A percentile compares a stretch with the other conserved stretches of the same genome.
Conservation (phyloP, 2,113 vertebrate species). For the Entelurus aequoreus region DNA sequence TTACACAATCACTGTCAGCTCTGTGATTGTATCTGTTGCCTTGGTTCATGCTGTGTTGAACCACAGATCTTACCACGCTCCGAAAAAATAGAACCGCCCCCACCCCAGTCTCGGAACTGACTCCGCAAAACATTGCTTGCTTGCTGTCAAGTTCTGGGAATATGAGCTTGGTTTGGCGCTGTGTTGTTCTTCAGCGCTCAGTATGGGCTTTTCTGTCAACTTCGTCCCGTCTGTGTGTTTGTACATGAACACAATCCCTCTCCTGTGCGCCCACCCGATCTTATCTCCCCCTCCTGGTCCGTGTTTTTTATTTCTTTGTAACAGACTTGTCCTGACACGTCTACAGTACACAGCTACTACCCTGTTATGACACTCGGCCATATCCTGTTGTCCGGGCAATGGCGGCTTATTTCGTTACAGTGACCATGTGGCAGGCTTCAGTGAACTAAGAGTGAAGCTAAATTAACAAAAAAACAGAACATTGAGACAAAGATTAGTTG, state of each 20-base stretch:
- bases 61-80: too few species aligned
- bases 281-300: constrained; percentile 46
- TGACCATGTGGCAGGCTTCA: neutral
- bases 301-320: constrained; percentile 59
- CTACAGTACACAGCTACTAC: constrained; percentile 26
- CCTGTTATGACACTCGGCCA: constrained; percentile 48
- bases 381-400: constrained; percentile 58
- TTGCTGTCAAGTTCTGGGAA: constrained; percentile 1
- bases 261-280: constrained; percentile 43
- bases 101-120: neutral
- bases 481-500: neutral
- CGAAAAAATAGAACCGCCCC: neutral
- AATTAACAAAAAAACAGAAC: neutral
- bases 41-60: too few species aligned
- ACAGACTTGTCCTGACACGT: constrained; percentile 62
- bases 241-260: constrained; percentile 30
- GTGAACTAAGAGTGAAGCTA: neutral
- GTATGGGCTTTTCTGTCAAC: neutral
- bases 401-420: constrained; percentile 5
- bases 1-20: constrained; percentile 22
- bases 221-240: neutral
- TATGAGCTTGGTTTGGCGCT: neutral
- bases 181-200: neutral
- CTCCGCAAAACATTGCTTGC: neutral
- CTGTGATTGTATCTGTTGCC: constrained; percentile 5